Evolutionary conservation across 2,113 vertebrate species (phyloP).

Genomic region (Oreochromis niloticus): DNA sequence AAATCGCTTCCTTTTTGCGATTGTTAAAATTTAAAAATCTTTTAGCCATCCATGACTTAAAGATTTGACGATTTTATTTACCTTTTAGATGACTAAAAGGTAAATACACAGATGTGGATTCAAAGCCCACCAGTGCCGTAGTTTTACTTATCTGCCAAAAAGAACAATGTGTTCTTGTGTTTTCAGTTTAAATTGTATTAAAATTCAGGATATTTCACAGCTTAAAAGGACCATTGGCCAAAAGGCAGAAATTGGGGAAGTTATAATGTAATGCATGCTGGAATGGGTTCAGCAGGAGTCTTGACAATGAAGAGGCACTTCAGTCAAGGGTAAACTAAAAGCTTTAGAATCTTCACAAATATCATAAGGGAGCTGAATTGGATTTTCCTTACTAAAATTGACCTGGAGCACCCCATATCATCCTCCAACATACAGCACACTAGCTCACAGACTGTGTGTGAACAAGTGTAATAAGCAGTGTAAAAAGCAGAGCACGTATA

Average conservation of each 20-base stretch:
- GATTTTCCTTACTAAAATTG: not conserved
- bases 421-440: not conserved
- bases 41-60: not conserved
- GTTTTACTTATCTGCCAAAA: not conserved
- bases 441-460: not conserved
- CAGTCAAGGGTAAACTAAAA: not conserved
- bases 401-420: not conserved
- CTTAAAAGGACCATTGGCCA: not conserved
- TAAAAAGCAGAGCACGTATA: not conserved
- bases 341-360: not conserved
- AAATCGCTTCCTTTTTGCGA: not conserved
- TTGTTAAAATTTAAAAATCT: fast-evolving
- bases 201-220: not conserved
- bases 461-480: not conserved
- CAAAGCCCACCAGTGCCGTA: not conserved
- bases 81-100: not conserved
- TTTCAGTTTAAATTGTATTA: not conserved
- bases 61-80: too few species aligned
- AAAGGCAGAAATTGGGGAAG: not conserved
- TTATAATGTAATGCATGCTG: not conserved
- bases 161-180: not conserved
- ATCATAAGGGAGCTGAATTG: not conserved
- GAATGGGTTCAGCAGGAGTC: not conserved
- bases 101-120: not conserved
- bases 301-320: not conserved